Percentiles rank a stretch among this genome's conserved stretches.
phyloP scores from a whole-genome alignment of 2,888 invertebrate genomes.

The Zaprionus obscuricornis region DNA sequence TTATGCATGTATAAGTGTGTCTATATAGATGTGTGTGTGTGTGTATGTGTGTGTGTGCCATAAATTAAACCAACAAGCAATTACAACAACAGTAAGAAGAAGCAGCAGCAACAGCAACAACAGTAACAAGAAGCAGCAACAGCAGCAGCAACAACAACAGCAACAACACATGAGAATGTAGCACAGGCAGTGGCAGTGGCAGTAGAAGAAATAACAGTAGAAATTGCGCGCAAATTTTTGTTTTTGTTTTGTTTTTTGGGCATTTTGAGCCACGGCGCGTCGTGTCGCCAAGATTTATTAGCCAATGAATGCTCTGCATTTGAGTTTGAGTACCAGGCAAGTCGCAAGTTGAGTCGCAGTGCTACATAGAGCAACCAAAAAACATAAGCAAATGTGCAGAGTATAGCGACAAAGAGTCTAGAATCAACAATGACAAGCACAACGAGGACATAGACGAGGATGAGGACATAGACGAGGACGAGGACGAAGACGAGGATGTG shows the following conservation, averaged over 20 bases:
- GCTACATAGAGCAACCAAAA: no score
- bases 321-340: constrained; percentile 26
- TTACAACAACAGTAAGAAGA: constrained; percentile 50
- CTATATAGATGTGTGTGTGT: not conserved
- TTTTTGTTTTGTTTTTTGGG: no score
- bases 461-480: constrained; percentile 6
- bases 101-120: constrained; percentile 8
- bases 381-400: no score
- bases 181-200: constrained; percentile 20
- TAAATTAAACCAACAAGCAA: constrained; percentile 73
- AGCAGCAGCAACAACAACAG: constrained; percentile 12
- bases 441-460: constrained; percentile 1
- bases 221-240: constrained; percentile 3
- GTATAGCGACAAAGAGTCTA: no score
- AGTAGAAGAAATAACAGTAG: constrained; percentile 9
- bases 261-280: no score
- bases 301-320: constrained; percentile 45
- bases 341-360: constrained; percentile 14
- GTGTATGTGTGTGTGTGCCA: constrained; percentile 22
- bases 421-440: constrained; percentile 31
- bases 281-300: constrained; percentile 73
- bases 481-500: no score
- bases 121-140: constrained; percentile 13
- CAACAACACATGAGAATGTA: constrained; percentile 4
- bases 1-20: no score